Percentiles rank a stretch among this genome's conserved stretches.
phyloP scores from a whole-genome alignment of 2,888 invertebrate genomes.

The Keiferia lycopersicella region DNA sequence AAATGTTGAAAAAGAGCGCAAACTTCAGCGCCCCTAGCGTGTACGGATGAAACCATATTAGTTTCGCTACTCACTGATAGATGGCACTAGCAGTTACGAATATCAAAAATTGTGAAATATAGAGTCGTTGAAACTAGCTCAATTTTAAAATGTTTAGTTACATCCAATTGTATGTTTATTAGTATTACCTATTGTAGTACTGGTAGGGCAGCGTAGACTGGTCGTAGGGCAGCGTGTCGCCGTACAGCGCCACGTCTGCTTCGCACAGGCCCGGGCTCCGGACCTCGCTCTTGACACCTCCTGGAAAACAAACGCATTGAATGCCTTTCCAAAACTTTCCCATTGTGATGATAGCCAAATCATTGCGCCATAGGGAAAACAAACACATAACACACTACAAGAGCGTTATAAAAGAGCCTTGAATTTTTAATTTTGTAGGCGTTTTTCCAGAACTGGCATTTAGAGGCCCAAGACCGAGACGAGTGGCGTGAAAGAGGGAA shows the following conservation, averaged over 20 bases:
- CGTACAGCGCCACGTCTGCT: conserved; percentile 76
- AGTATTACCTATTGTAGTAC: conserved; percentile 89
- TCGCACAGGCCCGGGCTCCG: conserved; percentile 85
- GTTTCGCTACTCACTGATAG: conserved; percentile 15
- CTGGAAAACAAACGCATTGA: conserved; percentile 32
- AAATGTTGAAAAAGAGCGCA: neutral
- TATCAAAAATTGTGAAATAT: neutral
- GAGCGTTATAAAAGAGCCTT: too few relatives aligned
- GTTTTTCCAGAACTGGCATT: too few relatives aligned
- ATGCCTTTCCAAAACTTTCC: too few relatives aligned
- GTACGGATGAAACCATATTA: neutral
- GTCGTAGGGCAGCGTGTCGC: conserved; percentile 76
- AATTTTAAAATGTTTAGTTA: too few relatives aligned
- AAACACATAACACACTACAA: too few relatives aligned
- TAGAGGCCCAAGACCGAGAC: too few relatives aligned
- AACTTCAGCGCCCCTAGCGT: neutral
- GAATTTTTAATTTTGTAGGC: too few relatives aligned
- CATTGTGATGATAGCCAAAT: too few relatives aligned
- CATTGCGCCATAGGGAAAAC: too few relatives aligned
- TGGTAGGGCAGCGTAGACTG: conserved; percentile 84
- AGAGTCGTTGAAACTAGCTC: neutral
- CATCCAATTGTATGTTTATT: too few relatives aligned
- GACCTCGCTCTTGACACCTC: conserved; percentile 87
- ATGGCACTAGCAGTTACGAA: conserved; percentile 12
- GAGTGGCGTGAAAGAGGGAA: too few relatives aligned